Conservation (phyloP, 2,888 invertebrate genomes). For the Agrenia bidenticulata region DNA sequence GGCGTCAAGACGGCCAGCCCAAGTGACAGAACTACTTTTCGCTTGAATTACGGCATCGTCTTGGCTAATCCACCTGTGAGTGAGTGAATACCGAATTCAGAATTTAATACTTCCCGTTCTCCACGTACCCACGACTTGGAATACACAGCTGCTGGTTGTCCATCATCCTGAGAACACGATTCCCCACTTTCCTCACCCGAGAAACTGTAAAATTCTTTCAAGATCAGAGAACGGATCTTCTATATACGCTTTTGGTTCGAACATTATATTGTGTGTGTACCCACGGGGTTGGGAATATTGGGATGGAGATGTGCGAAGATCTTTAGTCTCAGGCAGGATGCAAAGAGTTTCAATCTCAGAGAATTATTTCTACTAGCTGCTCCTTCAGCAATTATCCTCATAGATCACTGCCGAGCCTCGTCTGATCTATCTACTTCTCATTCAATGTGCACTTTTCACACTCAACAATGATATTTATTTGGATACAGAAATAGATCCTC, state of each 20-base stretch:
- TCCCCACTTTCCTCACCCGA: constrained; percentile 35
- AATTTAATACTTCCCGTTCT: constrained; percentile 44
- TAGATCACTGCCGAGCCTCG: background rate
- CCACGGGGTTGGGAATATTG: background rate
- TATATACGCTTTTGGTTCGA: background rate
- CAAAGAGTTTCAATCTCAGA: background rate
- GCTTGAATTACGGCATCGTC: constrained; percentile 44
- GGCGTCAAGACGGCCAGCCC: constrained; percentile 17
- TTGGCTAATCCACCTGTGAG: constrained; percentile 49
- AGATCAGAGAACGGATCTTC: constrained; percentile 8
- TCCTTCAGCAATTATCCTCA: constrained; percentile 3
- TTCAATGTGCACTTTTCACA: constrained; percentile 5
- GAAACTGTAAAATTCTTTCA: constrained; percentile 3
- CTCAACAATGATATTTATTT: constrained; percentile 29
- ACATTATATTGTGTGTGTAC: background rate
- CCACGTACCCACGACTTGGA: constrained; percentile 14
- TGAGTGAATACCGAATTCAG: constrained; percentile 25
- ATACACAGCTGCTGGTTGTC: constrained; percentile 47
- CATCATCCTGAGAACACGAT: constrained; percentile 42
- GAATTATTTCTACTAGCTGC: background rate
- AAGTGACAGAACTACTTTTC: constrained; percentile 40
- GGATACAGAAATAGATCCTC: constrained; percentile 22
- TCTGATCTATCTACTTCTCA: background rate
- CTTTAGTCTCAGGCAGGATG: background rate
- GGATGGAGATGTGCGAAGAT: background rate